Conservation (phyloP, 1,140 invertebrate genomes). For the Bombus fervidus region DNA sequence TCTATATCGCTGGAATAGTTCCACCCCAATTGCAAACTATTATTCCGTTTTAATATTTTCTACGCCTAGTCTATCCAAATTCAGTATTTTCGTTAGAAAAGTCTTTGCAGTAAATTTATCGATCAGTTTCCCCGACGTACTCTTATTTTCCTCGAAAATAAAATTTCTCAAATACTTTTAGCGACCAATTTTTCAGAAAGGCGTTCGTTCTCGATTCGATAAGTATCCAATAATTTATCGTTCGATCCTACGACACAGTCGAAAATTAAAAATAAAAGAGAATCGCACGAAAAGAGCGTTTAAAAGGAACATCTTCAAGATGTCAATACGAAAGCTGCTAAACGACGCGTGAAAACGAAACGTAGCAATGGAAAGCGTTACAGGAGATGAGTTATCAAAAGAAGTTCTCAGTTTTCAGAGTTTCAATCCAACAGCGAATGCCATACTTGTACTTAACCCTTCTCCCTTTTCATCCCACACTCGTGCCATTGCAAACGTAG, state of each 20-base stretch:
- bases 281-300: background rate
- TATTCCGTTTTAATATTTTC: background rate
- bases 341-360: background rate
- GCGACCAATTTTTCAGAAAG: background rate
- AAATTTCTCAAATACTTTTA: too few species aligned
- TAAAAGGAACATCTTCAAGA: background rate
- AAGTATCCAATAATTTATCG: background rate
- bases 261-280: background rate
- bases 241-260: background rate
- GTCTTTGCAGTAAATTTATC: background rate
- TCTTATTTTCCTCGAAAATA: too few species aligned
- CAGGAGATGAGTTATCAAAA: background rate
- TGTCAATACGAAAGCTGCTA: background rate
- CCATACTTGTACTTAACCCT: background rate
- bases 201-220: background rate
- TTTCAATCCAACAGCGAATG: background rate
- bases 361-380: background rate
- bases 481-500: constrained; percentile 15
- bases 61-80: background rate
- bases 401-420: background rate
- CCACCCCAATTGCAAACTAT: background rate
- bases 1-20: background rate
- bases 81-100: background rate
- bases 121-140: background rate
- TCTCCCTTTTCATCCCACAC: background rate